These are phyloP conservation scores for Lemur catta DNA, from an alignment of 2,797 vertebrate species.

Conservation along the genomic window DNA sequence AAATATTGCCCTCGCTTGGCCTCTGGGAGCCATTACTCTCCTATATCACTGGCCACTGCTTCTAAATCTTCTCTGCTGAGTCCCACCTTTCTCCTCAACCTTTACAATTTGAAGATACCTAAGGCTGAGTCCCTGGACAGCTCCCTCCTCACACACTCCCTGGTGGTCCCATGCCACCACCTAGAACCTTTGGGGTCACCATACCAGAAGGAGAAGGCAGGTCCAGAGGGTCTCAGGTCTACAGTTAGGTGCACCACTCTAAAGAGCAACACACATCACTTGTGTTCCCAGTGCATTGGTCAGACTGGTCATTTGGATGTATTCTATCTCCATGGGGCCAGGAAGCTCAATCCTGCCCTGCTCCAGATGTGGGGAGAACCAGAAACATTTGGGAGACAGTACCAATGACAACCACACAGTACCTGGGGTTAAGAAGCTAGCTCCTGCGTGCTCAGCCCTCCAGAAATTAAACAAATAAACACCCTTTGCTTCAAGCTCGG, in stretches of 20 bases:
- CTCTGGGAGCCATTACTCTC: slow-evolving; percentile 10
- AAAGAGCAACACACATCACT: not conserved
- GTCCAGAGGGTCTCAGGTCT: not conserved
- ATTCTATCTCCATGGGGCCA: not conserved
- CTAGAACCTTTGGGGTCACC: not conserved
- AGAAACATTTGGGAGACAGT: not conserved
- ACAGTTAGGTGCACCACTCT: not conserved
- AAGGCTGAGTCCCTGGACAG: not conserved
- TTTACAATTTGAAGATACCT: slow-evolving; percentile 41
- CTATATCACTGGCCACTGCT: not conserved
- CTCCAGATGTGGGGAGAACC: not conserved
- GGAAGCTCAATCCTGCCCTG: not conserved
- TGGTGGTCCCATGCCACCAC: not conserved
- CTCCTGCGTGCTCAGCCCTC: not conserved
- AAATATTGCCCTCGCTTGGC: slow-evolving; percentile 42
- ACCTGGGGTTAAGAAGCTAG: not conserved
- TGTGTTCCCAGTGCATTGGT: not conserved
- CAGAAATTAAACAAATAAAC: not conserved
- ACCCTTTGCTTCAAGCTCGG: not conserved
- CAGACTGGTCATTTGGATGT: not conserved
- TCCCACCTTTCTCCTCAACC: slow-evolving; percentile 33
- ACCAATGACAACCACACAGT: not conserved
- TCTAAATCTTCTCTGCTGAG: slow-evolving; percentile 27
- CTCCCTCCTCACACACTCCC: not conserved
- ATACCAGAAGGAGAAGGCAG: not conserved